Base-by-base conservation (phyloP, 2,797 vertebrate genomes). In the Etheostoma nigrum region DNA sequence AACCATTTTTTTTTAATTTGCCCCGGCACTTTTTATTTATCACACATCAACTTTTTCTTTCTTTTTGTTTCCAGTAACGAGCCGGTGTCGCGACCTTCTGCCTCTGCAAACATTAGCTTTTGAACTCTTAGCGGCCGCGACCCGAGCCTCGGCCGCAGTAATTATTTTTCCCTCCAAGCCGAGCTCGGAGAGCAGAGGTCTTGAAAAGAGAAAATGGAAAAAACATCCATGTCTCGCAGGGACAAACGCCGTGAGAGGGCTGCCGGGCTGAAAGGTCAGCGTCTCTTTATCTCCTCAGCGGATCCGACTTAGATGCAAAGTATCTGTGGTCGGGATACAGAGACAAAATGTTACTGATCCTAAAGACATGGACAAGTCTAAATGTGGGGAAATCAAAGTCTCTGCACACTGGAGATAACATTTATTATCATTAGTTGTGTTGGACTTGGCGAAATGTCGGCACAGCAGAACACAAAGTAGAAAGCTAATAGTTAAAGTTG, bases 91-190 rank as follows among this genome's bases (percentile, higher is more conserved):
- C 68, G 84, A 93, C 92, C 92, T 91, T 87, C 89, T 27, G 75
- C 82, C 85, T 88, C 69, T 1, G 72, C 79, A 85, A 90, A 86
- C 85, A 86, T 84, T 88, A 79, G 83, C 86, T 91, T 87, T 23
- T 23, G 1, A 23, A 23, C 21, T 1, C 79, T 71, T 85, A 90
- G 83, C 78, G 42, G 70, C 72, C 36, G 64, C 84, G 91, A 91
- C 91, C 90, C 81, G 21, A 74, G 86, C 79, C 54, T 9, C 59
- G 71, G 74, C 81, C 70, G 55, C 72, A 9, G 88, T 86, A 84
- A 91, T 91, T 91, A 88, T 23, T 23, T 93, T 90, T 89, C 75
- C 63, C 88, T 86, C 18, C 25, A n/a, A 79, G 84, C 58, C 9
- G 75, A 82, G 83, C 54, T 47, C 58, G 70, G 74, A 71, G 76